phyloP scores from a whole-genome alignment of 2,888 invertebrate genomes.

The Pristionchus mayeri region DNA sequence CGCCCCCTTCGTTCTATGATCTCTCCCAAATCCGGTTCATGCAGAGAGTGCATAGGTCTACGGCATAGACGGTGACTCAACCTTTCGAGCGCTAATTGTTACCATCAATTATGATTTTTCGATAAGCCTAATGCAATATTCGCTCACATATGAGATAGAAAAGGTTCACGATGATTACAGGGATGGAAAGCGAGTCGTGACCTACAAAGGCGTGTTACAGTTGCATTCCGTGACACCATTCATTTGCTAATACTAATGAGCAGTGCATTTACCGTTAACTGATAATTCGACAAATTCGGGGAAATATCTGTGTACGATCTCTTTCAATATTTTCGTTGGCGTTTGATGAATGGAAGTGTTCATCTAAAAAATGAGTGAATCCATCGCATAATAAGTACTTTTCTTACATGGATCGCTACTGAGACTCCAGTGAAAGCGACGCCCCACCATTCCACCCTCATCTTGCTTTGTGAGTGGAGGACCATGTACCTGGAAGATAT shows the following conservation, averaged over 20 bases:
- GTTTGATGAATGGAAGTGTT: background rate
- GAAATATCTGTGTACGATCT: background rate
- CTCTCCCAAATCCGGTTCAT: no score
- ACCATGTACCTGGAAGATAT: conserved; percentile 8
- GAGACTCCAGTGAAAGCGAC: background rate
- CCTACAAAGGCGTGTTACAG: background rate
- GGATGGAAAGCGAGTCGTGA: conserved; percentile 2
- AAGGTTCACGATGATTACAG: background rate
- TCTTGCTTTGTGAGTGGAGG: background rate
- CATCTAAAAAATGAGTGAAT: background rate
- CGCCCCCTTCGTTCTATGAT: no score
- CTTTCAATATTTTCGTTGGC: background rate
- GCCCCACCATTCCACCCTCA: background rate
- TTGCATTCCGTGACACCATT: no score
- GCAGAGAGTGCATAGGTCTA: no score
- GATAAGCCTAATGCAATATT: no score
- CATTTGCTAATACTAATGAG: no score
- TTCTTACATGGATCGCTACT: background rate
- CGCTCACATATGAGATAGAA: background rate
- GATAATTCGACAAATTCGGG: conserved; percentile 6
- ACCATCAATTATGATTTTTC: no score
- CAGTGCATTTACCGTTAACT: conserved; percentile 20
- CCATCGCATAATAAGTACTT: no score
- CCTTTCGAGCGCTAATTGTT: no score
- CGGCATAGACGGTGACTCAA: no score